phyloP scores from a whole-genome alignment of 2,888 invertebrate species.

The Exocentrus adspersus region DNA sequence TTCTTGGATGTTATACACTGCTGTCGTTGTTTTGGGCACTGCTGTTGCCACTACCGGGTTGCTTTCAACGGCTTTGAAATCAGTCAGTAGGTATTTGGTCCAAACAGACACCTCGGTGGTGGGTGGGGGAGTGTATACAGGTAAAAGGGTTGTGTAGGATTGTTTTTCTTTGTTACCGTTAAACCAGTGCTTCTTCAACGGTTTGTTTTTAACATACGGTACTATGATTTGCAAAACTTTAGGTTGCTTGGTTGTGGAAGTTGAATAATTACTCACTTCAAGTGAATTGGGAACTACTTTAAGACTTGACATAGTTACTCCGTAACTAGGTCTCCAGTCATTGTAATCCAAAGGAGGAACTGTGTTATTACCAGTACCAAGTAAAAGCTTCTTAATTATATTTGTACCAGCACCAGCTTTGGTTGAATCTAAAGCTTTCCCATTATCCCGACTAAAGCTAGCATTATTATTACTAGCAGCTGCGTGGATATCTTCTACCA shows the following conservation, averaged over 20 bases:
- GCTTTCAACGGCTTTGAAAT: slow-evolving; percentile 66
- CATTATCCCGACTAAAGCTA: slow-evolving; percentile 52
- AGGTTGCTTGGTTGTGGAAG: slow-evolving; percentile 62
- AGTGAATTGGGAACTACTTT: not conserved
- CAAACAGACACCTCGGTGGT: slow-evolving; percentile 54
- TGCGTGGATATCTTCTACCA: slow-evolving; percentile 67
- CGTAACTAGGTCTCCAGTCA: slow-evolving; percentile 48
- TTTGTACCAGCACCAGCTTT: slow-evolving; percentile 49
- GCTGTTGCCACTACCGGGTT: slow-evolving; percentile 62
- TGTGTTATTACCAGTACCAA: slow-evolving; percentile 32
- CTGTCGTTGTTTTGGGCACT: slow-evolving; percentile 53
- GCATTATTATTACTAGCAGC: slow-evolving; percentile 60
- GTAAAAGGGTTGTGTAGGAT: slow-evolving; percentile 56
- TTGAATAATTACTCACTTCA: not conserved
- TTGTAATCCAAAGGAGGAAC: slow-evolving; percentile 51
- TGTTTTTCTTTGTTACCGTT: slow-evolving; percentile 7
- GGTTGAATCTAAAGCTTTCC: slow-evolving; percentile 42
- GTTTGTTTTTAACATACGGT: slow-evolving; percentile 74
- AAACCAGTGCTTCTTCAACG: slow-evolving; percentile 32
- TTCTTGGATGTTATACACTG: slow-evolving; percentile 66
- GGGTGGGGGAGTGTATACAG: slow-evolving; percentile 56
- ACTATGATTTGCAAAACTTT: slow-evolving; percentile 83
- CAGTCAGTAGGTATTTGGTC: slow-evolving; percentile 63
- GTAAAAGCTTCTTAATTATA: slow-evolving; percentile 60
- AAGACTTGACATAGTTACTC: slow-evolving; percentile 45